Conservation (phyloP, 1,140 invertebrate species). For the Brachionus koreanus region DNA sequence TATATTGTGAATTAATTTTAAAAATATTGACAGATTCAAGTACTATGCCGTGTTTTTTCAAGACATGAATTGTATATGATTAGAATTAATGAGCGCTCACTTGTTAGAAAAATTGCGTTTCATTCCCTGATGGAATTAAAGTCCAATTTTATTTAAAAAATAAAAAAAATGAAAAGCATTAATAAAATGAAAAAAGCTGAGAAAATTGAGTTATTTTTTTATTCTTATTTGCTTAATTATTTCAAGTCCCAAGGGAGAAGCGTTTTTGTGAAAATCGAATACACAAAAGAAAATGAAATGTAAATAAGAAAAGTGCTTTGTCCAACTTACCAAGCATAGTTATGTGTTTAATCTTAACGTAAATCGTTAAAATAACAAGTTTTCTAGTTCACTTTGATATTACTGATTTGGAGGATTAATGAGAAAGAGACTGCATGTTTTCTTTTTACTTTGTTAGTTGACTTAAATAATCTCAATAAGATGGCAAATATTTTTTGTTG, state of each 20-base stretch:
- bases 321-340: background rate
- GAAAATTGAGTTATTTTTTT: background rate
- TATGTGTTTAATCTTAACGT: background rate
- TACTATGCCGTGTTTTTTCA: background rate
- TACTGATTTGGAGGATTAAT: background rate
- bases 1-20: background rate
- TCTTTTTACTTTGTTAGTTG: background rate
- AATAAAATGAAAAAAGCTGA: background rate
- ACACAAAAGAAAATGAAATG: background rate
- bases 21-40: conserved; percentile 2
- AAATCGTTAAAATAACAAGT: background rate
- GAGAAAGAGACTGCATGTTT: background rate
- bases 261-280: background rate
- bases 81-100: conserved; percentile 5
- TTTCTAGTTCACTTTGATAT: conserved; percentile 2
- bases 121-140: conserved; percentile 6
- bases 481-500: background rate
- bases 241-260: background rate
- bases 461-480: background rate
- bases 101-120: background rate
- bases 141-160: background rate
- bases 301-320: background rate
- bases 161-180: background rate
- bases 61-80: background rate
- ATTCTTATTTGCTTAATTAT: background rate